A percentile compares a stretch with the other conserved stretches of the same genome.
Conservation (phyloP, 2,888 invertebrate species). For the Galerucella calmariensis region DNA sequence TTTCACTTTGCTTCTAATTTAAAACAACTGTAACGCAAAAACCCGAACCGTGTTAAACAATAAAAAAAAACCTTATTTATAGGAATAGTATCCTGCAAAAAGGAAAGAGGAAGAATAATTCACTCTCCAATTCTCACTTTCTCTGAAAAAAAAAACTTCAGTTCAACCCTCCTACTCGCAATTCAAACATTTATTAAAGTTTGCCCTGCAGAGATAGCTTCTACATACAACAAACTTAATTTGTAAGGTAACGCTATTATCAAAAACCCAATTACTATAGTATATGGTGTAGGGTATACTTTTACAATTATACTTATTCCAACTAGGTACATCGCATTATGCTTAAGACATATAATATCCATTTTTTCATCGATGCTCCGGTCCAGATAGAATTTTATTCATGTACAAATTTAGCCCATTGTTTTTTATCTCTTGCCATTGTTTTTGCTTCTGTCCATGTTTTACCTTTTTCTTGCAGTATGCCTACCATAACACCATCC, state of each 20-base stretch:
- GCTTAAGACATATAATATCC: too few relatives aligned
- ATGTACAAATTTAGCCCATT: too few relatives aligned
- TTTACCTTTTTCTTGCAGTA: too few relatives aligned
- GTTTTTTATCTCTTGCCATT: too few relatives aligned
- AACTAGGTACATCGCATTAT: too few relatives aligned
- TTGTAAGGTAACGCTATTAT: neutral
- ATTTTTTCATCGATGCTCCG: too few relatives aligned
- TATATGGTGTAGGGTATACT: too few relatives aligned
- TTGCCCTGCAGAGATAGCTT: constrained; percentile 10
- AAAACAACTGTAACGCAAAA: neutral
- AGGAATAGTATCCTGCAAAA: neutral
- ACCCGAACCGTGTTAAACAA: constrained; percentile 13
- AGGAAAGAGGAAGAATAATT: constrained; percentile 14
- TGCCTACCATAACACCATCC: too few relatives aligned
- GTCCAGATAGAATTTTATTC: too few relatives aligned
- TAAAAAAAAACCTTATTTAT: constrained; percentile 9
- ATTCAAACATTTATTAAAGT: constrained; percentile 34
- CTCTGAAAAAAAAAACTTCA: constrained; percentile 19
- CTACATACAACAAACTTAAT: neutral
- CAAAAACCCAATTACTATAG: too few relatives aligned
- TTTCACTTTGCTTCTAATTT: neutral
- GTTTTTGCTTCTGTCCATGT: too few relatives aligned
- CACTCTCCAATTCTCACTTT: constrained; percentile 23
- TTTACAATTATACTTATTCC: too few relatives aligned
- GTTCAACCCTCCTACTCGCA: constrained; percentile 21